Evolutionary conservation across 2,113 vertebrate species (phyloP).

Genomic region (Silurus glanis): DNA sequence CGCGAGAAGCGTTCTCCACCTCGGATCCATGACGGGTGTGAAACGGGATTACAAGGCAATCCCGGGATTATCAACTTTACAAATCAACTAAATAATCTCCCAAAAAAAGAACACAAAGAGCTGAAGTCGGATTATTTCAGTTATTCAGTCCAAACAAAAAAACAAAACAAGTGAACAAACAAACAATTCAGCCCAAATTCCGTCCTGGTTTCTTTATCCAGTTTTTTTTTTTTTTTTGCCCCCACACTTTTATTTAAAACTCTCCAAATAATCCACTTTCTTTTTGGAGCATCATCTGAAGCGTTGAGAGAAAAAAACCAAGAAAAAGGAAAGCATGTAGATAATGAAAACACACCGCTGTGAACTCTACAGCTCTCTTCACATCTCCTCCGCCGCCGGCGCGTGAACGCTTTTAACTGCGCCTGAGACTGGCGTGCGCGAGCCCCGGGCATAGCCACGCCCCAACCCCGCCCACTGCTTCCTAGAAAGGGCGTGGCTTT

Average conservation of each 20-base stretch:
- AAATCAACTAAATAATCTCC: slow-evolving; percentile 42
- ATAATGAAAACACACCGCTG: not conserved
- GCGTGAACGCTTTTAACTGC: not conserved
- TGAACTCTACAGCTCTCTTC: not conserved
- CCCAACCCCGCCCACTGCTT: not conserved
- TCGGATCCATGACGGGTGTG: slow-evolving; percentile 73
- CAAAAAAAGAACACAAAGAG: not conserved
- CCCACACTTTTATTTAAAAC: not conserved
- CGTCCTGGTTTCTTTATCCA: not conserved
- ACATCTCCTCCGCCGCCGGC: not conserved
- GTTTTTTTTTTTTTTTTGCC: not conserved
- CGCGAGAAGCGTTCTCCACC: slow-evolving; percentile 92
- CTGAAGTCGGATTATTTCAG: slow-evolving; percentile 16
- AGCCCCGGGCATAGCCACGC: not conserved
- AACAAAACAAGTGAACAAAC: not conserved
- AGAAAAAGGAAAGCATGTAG: too few species aligned
- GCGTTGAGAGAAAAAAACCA: not conserved
- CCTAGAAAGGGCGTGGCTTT: not conserved
- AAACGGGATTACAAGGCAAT: slow-evolving; percentile 41
- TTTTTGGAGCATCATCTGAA: not conserved
- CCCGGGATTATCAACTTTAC: slow-evolving; percentile 31
- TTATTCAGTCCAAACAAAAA: not conserved
- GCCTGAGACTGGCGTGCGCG: not conserved
- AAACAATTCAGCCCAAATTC: not conserved
- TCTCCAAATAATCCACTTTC: slow-evolving; percentile 4